Evolutionary conservation across 2,888 invertebrate species (phyloP).

Genomic region (Gastrophysa polygoni): DNA sequence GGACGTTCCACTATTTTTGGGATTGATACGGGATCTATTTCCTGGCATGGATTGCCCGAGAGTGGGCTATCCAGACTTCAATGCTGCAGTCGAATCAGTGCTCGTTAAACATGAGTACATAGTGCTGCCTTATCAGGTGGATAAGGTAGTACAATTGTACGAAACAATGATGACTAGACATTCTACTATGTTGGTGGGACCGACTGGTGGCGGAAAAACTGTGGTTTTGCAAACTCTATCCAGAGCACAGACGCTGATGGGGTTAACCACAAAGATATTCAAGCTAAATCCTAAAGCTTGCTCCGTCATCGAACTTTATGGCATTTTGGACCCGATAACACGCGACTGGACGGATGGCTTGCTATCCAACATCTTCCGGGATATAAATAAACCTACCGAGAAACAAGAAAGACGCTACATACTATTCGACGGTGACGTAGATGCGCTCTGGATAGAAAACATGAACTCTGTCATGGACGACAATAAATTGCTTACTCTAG

Average conservation of each 20-base stretch:
- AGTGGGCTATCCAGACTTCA: conserved; percentile 86
- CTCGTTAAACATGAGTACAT: conserved; percentile 73
- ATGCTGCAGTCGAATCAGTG: conserved; percentile 72
- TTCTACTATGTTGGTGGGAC: conserved; percentile 90
- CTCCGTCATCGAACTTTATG: conserved; percentile 88
- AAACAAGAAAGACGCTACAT: conserved; percentile 74
- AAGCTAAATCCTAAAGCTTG: conserved; percentile 90
- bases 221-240: conserved; percentile 81
- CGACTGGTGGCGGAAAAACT: conserved; percentile 91
- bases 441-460: conserved; percentile 95
- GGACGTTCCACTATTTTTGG: conserved; percentile 88
- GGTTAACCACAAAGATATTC: conserved; percentile 78
- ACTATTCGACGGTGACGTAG: conserved; percentile 92
- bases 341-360: conserved; percentile 94
- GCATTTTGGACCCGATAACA: conserved; percentile 82
- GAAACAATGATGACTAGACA: conserved; percentile 96
- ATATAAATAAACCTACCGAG: conserved; percentile 81
- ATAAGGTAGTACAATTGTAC: conserved; percentile 79
- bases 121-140: conserved; percentile 72
- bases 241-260: conserved; percentile 77
- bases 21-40: conserved; percentile 86
- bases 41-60: conserved; percentile 90
- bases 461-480: conserved; percentile 99
- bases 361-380: conserved; percentile 88
- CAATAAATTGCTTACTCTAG: conserved; percentile 85